Conservation (phyloP, 2,888 invertebrate species). For the Stenurella melanura region DNA sequence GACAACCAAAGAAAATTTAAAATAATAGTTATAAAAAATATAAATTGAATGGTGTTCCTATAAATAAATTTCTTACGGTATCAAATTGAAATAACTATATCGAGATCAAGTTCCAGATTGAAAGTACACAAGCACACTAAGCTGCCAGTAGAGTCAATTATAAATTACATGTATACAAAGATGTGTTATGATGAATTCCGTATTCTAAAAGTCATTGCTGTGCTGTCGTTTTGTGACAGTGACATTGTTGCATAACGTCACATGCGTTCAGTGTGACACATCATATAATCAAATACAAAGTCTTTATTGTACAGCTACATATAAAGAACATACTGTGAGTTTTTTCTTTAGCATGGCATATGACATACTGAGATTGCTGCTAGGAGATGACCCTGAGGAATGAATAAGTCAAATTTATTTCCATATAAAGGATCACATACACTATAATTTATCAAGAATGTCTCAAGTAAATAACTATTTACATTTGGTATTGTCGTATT, state of each 20-base stretch:
- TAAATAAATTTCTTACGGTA: slow-evolving; percentile 40
- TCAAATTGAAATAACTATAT: slow-evolving; percentile 40
- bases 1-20: slow-evolving; percentile 43
- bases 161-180: slow-evolving; percentile 35
- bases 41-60: slow-evolving; percentile 41
- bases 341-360: slow-evolving; percentile 60
- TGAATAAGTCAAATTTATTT: slow-evolving; percentile 45
- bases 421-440: slow-evolving; percentile 32
- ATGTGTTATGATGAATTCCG: slow-evolving; percentile 35
- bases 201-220: slow-evolving; percentile 55
- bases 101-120: slow-evolving; percentile 37
- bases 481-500: not conserved
- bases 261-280: slow-evolving; percentile 63
- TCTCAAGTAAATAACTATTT: not conserved
- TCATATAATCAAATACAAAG: slow-evolving; percentile 66
- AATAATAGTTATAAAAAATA: slow-evolving; percentile 41
- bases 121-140: slow-evolving; percentile 19
- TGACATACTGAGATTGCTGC: slow-evolving; percentile 62
- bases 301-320: slow-evolving; percentile 62
- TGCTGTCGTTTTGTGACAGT: slow-evolving; percentile 59
- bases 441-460: slow-evolving; percentile 4
- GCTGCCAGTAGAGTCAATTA: slow-evolving; percentile 33
- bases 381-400: slow-evolving; percentile 63
- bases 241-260: slow-evolving; percentile 64
- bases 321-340: slow-evolving; percentile 65